phyloP scores from a whole-genome alignment of 2,888 invertebrate species.

The Melolontha melolontha region DNA sequence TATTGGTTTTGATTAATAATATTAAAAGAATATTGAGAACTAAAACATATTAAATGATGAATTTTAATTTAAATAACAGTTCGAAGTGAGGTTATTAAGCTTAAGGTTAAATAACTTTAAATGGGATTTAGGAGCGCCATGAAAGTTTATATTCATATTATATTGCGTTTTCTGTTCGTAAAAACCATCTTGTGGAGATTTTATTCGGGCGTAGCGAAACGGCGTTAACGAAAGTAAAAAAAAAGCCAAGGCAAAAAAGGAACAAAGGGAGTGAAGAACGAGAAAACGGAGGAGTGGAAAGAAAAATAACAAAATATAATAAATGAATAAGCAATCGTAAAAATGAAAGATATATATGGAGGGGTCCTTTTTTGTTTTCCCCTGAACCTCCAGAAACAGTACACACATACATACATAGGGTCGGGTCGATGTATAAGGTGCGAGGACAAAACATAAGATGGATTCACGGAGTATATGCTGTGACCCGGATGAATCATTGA shows the following conservation, averaged over 20 bases:
- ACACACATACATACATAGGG: slow-evolving; percentile 7
- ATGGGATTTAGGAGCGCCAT: no score
- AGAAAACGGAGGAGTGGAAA: background rate
- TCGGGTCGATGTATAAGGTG: slow-evolving; percentile 49
- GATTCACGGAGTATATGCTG: slow-evolving; percentile 56
- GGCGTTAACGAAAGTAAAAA: background rate
- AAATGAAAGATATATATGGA: slow-evolving; percentile 29
- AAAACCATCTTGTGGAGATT: slow-evolving; percentile 1
- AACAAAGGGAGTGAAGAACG: background rate
- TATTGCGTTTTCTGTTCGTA: background rate
- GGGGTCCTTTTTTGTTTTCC: slow-evolving; percentile 13
- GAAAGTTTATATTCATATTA: background rate
- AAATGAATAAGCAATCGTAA: slow-evolving; percentile 35
- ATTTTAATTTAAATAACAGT: no score
- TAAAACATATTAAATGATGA: no score
- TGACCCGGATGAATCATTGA: slow-evolving; percentile 63
- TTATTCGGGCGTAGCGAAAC: slow-evolving; percentile 4
- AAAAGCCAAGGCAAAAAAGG: background rate
- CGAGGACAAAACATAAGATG: slow-evolving; percentile 59
- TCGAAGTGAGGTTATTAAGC: no score
- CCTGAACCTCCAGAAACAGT: background rate
- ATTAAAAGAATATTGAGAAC: no score
- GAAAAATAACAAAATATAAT: slow-evolving; percentile 28
- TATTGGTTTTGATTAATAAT: no score
- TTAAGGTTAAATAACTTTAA: no score